Conservation (phyloP, 2,797 vertebrate genomes). For the Huso huso region DNA sequence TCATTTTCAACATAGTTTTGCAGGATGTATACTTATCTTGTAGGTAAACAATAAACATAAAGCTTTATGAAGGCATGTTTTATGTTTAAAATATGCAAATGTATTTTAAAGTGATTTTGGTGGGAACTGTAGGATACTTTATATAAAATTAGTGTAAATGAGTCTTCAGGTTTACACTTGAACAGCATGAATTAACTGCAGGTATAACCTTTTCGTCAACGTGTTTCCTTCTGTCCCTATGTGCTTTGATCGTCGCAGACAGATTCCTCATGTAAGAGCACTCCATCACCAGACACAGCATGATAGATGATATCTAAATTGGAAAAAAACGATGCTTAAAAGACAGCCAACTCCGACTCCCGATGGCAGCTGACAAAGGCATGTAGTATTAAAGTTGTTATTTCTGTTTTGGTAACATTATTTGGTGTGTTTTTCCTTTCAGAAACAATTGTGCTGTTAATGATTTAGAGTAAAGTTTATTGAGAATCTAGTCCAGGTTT, state of each 20-base stretch:
- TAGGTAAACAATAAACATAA: too few species aligned
- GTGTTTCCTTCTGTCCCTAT: slow-evolving; percentile 33
- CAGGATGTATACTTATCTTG: too few species aligned
- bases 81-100: neutral
- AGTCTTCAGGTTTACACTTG: too few species aligned
- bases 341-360: neutral
- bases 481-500: too few species aligned
- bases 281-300: slow-evolving; percentile 63
- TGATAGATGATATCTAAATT: slow-evolving; percentile 50
- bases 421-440: neutral
- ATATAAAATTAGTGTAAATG: neutral
- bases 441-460: too few species aligned
- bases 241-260: slow-evolving; percentile 35
- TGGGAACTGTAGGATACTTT: neutral
- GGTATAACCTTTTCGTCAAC: slow-evolving; percentile 26
- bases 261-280: slow-evolving; percentile 38
- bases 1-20: too few species aligned
- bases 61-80: neutral
- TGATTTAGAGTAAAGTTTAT: too few species aligned
- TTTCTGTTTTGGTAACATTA: neutral
- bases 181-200: too few species aligned
- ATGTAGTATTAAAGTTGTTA: neutral
- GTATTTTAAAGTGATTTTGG: neutral
- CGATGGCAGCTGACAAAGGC: neutral
- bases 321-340: neutral